Evolutionary conservation across 2,888 invertebrate species (phyloP).

Genomic region (Monopis laevigella): DNA sequence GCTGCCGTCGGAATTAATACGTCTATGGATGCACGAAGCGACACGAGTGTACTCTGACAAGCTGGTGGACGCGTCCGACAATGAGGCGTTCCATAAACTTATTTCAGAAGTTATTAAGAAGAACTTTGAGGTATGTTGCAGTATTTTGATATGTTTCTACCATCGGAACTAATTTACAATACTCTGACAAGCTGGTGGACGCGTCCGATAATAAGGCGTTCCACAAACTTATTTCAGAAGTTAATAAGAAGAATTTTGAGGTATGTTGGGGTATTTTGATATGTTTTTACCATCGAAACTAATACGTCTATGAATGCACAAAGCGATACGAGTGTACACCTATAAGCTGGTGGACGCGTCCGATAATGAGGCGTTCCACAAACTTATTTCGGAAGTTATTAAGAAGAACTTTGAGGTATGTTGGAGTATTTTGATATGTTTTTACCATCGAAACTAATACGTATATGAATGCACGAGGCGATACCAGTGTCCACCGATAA

Average conservation of each 20-base stretch:
- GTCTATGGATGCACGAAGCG: conserved; percentile 92
- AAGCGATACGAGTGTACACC: conserved; percentile 88
- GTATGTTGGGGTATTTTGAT: no score
- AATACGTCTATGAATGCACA: conserved; percentile 89
- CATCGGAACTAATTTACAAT: no score
- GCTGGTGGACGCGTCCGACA: conserved; percentile 82
- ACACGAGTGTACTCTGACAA: conserved; percentile 93
- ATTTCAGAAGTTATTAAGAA: conserved; percentile 82
- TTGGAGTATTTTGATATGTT: no score
- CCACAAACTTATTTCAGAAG: conserved; percentile 75
- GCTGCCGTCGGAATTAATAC: conserved; percentile 73
- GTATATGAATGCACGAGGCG: conserved; percentile 92
- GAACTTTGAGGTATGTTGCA: conserved; percentile 70
- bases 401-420: conserved; percentile 80
- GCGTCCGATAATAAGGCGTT: conserved; percentile 78
- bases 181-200: conserved; percentile 91
- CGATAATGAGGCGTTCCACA: conserved; percentile 78
- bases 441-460: no score
- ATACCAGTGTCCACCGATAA: conserved; percentile 93
- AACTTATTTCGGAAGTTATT: conserved; percentile 76
- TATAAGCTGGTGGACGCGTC: conserved; percentile 88
- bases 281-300: conserved; percentile 75
- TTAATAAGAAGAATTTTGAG: conserved; percentile 81
- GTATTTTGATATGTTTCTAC: no score
- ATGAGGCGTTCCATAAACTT: conserved; percentile 76